Evolutionary conservation across 2,888 invertebrate genomes (phyloP).

Genomic region (Agriotes lineatus): DNA sequence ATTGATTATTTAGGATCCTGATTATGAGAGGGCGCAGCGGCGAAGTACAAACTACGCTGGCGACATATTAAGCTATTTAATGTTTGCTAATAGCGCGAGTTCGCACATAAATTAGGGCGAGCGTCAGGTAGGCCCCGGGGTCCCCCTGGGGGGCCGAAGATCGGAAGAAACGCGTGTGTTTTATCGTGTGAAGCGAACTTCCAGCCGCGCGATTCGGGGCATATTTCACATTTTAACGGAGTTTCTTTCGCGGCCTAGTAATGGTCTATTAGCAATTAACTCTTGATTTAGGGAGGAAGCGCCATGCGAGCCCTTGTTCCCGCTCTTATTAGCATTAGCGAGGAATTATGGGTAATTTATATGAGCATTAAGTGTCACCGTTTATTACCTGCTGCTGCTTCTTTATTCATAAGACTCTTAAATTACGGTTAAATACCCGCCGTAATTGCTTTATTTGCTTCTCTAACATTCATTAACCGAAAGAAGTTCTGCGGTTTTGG

Average conservation of each 20-base stretch:
- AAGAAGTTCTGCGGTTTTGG: slow-evolving; percentile 30
- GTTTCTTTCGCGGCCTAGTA: slow-evolving; percentile 43
- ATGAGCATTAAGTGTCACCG: slow-evolving; percentile 49
- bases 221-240: slow-evolving; percentile 43
- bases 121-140: slow-evolving; percentile 28
- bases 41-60: slow-evolving; percentile 55
- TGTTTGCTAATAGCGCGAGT: slow-evolving; percentile 61
- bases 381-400: slow-evolving; percentile 45
- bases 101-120: slow-evolving; percentile 59
- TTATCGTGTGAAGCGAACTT: slow-evolving; percentile 27
- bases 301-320: slow-evolving; percentile 43
- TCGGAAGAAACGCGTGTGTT: slow-evolving; percentile 29
- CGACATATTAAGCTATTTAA: slow-evolving; percentile 60
- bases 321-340: slow-evolving; percentile 51
- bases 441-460: slow-evolving; percentile 42
- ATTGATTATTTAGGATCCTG: slow-evolving; percentile 36
- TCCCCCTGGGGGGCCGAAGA: neutral
- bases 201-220: slow-evolving; percentile 24
- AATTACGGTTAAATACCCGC: slow-evolving; percentile 40
- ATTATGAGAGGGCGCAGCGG: slow-evolving; percentile 44
- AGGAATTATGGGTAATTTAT: slow-evolving; percentile 52
- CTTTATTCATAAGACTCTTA: slow-evolving; percentile 47
- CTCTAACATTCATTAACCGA: slow-evolving; percentile 34
- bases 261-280: slow-evolving; percentile 53
- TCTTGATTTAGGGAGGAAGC: slow-evolving; percentile 50